These are phyloP conservation scores for Drosophila nasuta DNA, from an alignment of 1,140 invertebrate genomes.

Conservation along the genomic window DNA sequence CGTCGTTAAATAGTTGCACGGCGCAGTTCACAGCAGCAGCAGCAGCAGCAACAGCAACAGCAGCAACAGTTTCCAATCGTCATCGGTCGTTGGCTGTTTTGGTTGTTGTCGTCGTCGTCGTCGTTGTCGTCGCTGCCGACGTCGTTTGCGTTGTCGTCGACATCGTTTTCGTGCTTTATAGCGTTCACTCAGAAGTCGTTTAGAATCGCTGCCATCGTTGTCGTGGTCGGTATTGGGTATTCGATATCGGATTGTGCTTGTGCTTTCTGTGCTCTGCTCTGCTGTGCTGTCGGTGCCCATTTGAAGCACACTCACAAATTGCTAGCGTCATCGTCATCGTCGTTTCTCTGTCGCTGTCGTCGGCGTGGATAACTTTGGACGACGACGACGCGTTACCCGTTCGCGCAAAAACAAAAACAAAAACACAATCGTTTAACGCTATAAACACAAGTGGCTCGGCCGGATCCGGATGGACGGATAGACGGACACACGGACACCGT, in stretches of 20 bases:
- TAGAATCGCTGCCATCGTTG: constrained; percentile 76
- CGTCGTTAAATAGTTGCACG: constrained; percentile 85
- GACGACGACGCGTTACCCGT: constrained; percentile 29
- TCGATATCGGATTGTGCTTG: constrained; percentile 59
- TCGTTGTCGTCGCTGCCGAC: constrained; percentile 9
- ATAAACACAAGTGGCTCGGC: constrained; percentile 40
- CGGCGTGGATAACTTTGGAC: constrained; percentile 29
- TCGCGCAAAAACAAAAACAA: constrained; percentile 49
- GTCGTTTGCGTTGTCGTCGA: constrained; percentile 39
- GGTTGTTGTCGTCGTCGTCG: constrained; percentile 16
- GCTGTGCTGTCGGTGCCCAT: constrained; percentile 38
- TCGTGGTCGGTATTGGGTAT: constrained; percentile 72
- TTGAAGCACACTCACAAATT: constrained; percentile 36
- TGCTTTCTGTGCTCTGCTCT: not conserved
- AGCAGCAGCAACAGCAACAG: constrained; percentile 22
- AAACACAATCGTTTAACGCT: constrained; percentile 37
- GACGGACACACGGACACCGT: not conserved
- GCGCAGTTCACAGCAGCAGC: constrained; percentile 72
- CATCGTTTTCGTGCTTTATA: constrained; percentile 79
- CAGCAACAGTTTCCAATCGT: constrained; percentile 55
- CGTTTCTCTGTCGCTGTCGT: constrained; percentile 15
- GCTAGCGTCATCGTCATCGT: constrained; percentile 37
- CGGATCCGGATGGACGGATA: constrained; percentile 22
- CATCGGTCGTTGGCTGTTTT: constrained; percentile 45
- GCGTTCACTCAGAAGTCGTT: constrained; percentile 78